A percentile compares a stretch with the other conserved stretches of the same genome.
These are phyloP conservation scores for Muntiacus reevesi DNA, from an alignment of 2,113 vertebrate species.

Conservation along the genomic window DNA sequence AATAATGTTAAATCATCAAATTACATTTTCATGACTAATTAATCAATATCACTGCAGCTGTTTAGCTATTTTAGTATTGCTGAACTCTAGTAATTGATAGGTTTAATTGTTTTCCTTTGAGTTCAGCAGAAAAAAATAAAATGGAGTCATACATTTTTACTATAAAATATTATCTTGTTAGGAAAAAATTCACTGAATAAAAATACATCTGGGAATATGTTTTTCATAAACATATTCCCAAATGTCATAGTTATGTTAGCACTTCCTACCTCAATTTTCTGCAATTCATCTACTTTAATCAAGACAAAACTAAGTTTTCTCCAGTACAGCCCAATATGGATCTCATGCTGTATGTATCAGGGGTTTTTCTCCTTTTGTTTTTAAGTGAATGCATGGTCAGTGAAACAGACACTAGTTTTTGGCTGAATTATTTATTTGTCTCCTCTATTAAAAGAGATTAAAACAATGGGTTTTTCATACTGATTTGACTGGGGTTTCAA, in stretches of 20 bases:
- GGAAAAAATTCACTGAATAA: background rate
- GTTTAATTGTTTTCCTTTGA: constrained; percentile 22
- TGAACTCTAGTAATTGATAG: constrained; percentile 8
- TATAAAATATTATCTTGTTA: background rate
- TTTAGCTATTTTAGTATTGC: background rate
- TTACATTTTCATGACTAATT: constrained; percentile 41
- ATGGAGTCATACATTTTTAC: background rate
- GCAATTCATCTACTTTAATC: background rate
- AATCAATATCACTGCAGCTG: background rate
- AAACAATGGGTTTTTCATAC: background rate
- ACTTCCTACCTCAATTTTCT: background rate
- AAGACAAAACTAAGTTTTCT: constrained; percentile 17
- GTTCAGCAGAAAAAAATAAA: background rate
- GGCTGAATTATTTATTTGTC: constrained; percentile 40
- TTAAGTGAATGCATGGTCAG: background rate
- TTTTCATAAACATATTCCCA: constrained; percentile 18
- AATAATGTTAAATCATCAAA: constrained; percentile 34
- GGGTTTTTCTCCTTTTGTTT: background rate
- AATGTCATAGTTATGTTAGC: background rate
- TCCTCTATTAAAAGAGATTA: background rate
- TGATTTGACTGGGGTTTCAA: background rate
- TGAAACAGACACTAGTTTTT: background rate
- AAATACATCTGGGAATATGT: background rate
- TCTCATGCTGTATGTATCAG: background rate
- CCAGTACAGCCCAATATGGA: background rate